Base-by-base conservation (phyloP, 2,113 vertebrate species). In the Rana temporaria region DNA sequence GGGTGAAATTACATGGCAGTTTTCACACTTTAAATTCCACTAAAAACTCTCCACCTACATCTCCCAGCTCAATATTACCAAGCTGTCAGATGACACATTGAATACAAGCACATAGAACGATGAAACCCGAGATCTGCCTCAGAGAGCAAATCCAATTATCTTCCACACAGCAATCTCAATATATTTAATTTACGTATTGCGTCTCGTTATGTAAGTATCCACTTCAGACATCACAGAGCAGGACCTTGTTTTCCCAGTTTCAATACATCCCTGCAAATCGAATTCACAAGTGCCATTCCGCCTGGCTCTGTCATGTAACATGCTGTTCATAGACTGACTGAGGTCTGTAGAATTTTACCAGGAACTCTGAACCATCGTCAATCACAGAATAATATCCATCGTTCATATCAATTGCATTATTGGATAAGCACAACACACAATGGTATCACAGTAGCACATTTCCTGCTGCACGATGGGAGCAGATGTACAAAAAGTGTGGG, bases 201-300 rank as follows among this genome's bases (percentile, higher is more conserved):
- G 16, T 52, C 22, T 22, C 69, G 17, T 55, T 52, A 71, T 57
- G 34, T 18, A 26, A 19, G 17, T 17, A 24, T 57, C 30, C 52
- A n/a, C 53, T 57, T 19, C 20, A 57, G 70, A 73, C 57, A 75
- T 75, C 72, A 42, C 56, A 63, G 59, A 24, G 20, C 73, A 22
- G 30, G 2, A 38, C 56, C 26, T 30, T 62, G 14, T 48, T 57
- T 22, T 42, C 62, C 30, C n/a, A 11, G n/a, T 26, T 38, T 62
- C 73, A 42, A 20, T 20, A 20, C 56, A 74, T 60, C 71, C 30
- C 71, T 57, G 55, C 30, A 74, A 62, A 75, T 62, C 57, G 38
- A 62, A 62, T 75, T 75, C 32, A 75, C 73, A 75, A 75, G 73
- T 62, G n/a, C 15, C 73, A n/a, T 22, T 34, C 57, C 53, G 53